Evolutionary conservation across 2,113 vertebrate species (phyloP).

Genomic region (Charadrius vociferus): DNA sequence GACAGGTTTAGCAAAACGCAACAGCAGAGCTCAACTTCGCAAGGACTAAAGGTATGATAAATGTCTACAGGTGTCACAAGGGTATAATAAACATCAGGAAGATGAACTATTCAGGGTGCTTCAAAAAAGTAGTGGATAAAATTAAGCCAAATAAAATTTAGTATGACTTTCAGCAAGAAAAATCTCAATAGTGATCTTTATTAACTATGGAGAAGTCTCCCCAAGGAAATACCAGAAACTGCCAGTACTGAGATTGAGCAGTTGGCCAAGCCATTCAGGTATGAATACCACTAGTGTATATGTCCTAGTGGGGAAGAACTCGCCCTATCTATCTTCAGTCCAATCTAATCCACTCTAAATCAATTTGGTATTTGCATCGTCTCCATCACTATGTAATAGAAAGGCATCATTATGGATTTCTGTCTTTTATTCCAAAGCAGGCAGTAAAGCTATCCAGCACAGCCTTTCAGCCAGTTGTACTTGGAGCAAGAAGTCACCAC

Average conservation of each 20-base stretch:
- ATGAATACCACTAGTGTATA: neutral
- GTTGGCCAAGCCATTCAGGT: neutral
- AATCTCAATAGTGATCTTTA: neutral
- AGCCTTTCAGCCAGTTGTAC: neutral
- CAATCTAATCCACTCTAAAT: neutral
- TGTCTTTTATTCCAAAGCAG: neutral
- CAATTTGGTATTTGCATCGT: neutral
- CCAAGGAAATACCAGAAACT: neutral
- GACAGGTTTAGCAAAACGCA: neutral
- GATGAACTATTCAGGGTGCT: neutral
- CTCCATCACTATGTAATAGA: neutral
- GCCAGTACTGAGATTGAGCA: neutral
- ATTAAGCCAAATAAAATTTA: neutral
- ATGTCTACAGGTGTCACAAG: neutral
- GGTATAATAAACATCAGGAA: neutral
- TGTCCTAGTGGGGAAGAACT: rapidly evolving
- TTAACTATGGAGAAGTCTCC: neutral
- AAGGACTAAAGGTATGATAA: neutral
- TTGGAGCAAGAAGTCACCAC: neutral
- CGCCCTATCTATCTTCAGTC: neutral
- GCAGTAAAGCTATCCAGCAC: neutral
- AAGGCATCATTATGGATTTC: neutral
- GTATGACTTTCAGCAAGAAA: neutral
- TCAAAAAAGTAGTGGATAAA: neutral
- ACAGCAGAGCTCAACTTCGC: neutral